Evolutionary conservation across 1,140 invertebrate genomes (phyloP).

Genomic region (Mercenaria mercenaria): DNA sequence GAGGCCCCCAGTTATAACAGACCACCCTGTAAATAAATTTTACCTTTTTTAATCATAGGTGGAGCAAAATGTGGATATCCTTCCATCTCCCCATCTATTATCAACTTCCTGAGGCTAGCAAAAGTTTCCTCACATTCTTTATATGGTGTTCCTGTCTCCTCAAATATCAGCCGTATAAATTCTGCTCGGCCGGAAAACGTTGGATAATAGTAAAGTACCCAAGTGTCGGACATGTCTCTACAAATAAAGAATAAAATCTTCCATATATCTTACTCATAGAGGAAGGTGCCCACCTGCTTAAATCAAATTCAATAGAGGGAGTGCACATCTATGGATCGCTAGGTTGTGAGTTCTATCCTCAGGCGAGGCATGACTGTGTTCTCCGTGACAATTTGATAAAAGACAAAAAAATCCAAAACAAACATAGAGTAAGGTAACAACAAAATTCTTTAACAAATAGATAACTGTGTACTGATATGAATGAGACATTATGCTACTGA

Average conservation of each 20-base stretch:
- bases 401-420: too few relatives aligned
- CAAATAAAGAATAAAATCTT: too few relatives aligned
- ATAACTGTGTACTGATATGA: too few relatives aligned
- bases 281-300: neutral
- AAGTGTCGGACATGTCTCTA: constrained; percentile 23
- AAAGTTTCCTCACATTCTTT: constrained; percentile 58
- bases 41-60: constrained; percentile 74
- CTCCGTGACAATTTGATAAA: too few relatives aligned
- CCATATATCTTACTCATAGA: neutral
- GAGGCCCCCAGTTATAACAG: too few relatives aligned
- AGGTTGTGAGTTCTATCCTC: too few relatives aligned
- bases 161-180: constrained; percentile 71
- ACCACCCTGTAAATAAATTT: too few relatives aligned
- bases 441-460: too few relatives aligned
- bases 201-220: constrained; percentile 46
- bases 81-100: constrained; percentile 34
- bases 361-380: too few relatives aligned
- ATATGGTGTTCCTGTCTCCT: constrained; percentile 72
- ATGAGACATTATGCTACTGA: too few relatives aligned
- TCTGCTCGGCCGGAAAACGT: constrained; percentile 64
- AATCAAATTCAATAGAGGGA: neutral
- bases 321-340: neutral
- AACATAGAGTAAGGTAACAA: too few relatives aligned
- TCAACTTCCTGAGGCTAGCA: constrained; percentile 5
- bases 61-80: constrained; percentile 70